These are phyloP conservation scores for Diaphora mendica DNA, from an alignment of 2,888 invertebrate species.

Conservation along the genomic window DNA sequence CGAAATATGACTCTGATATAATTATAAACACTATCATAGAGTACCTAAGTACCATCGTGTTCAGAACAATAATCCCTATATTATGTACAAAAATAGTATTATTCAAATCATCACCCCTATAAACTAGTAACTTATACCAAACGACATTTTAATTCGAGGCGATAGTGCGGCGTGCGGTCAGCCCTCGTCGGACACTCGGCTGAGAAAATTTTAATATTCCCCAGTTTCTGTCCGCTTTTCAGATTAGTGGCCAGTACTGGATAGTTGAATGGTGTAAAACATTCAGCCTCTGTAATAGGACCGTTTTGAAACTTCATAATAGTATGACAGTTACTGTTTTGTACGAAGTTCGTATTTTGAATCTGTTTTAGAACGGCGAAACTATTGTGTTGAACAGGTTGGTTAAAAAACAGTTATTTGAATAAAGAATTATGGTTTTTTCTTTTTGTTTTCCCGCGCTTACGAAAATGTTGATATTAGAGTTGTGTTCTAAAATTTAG, in stretches of 20 bases:
- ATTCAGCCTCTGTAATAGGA: slow-evolving; percentile 19
- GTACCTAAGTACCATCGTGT: not conserved
- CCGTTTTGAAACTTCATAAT: slow-evolving; percentile 18
- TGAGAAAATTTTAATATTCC: slow-evolving; percentile 51
- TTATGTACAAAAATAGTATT: not conserved
- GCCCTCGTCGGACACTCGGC: slow-evolving; percentile 29
- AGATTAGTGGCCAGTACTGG: slow-evolving; percentile 40
- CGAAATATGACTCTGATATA: no score
- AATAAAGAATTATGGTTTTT: not conserved
- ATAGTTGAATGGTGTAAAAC: slow-evolving; percentile 23
- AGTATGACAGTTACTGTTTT: slow-evolving; percentile 6
- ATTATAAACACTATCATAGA: no score
- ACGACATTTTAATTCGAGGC: slow-evolving; percentile 40
- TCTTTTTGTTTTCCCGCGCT: not conserved
- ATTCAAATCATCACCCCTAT: not conserved
- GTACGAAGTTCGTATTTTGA: slow-evolving; percentile 10
- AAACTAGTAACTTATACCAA: slow-evolving; percentile 31
- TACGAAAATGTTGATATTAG: not conserved
- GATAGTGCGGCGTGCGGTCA: slow-evolving; percentile 35
- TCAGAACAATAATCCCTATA: not conserved
- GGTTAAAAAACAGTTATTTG: not conserved
- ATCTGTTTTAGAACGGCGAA: not conserved
- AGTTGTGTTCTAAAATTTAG: no score
- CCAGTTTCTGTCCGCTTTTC: slow-evolving; percentile 34
- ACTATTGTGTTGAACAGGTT: not conserved